Evolutionary conservation across 2,113 vertebrate genomes (phyloP).

Genomic region (Callionymus lyra): DNA sequence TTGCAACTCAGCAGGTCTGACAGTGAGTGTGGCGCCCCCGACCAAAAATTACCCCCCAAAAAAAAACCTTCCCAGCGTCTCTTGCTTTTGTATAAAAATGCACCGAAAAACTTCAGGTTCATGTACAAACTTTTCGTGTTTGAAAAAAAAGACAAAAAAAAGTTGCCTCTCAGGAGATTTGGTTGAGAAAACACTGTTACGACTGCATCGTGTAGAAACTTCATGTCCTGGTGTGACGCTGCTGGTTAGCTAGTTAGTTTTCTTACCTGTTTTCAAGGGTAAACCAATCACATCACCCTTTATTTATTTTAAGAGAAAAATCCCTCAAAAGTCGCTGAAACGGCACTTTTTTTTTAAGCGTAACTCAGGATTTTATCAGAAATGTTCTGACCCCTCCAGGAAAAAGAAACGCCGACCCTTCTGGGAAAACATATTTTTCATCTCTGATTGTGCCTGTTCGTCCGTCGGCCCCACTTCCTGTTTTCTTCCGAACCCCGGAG

Average conservation of each 20-base stretch:
- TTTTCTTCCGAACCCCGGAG: slow-evolving; percentile 9
- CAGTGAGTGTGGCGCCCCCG: slow-evolving; percentile 42
- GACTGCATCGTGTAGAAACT: no score
- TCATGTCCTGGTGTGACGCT: slow-evolving; percentile 27
- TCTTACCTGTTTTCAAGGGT: slow-evolving; percentile 9
- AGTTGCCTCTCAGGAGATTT: slow-evolving; percentile 57
- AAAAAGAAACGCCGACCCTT: not conserved
- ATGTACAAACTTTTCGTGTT: slow-evolving; percentile 14
- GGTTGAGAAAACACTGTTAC: no score
- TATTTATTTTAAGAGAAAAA: not conserved
- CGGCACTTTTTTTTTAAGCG: no score
- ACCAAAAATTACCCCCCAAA: slow-evolving; percentile 50
- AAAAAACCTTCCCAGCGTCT: slow-evolving; percentile 35
- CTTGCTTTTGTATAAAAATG: slow-evolving; percentile 40
- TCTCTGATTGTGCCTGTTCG: slow-evolving; percentile 25
- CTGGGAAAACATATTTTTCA: not conserved
- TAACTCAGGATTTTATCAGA: slow-evolving; percentile 1
- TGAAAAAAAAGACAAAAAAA: no score
- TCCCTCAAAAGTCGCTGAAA: no score
- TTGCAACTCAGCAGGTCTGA: slow-evolving; percentile 72
- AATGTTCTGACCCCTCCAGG: slow-evolving; percentile 9
- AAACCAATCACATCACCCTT: slow-evolving; percentile 13
- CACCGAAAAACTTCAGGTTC: slow-evolving; percentile 50
- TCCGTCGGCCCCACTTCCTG: slow-evolving; percentile 3
- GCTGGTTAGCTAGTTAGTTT: slow-evolving; percentile 46